A percentile compares a stretch with the other conserved stretches of the same genome.
Evolutionary conservation across 2,113 vertebrate genomes (phyloP).

Genomic region (Antennarius striatus): DNA sequence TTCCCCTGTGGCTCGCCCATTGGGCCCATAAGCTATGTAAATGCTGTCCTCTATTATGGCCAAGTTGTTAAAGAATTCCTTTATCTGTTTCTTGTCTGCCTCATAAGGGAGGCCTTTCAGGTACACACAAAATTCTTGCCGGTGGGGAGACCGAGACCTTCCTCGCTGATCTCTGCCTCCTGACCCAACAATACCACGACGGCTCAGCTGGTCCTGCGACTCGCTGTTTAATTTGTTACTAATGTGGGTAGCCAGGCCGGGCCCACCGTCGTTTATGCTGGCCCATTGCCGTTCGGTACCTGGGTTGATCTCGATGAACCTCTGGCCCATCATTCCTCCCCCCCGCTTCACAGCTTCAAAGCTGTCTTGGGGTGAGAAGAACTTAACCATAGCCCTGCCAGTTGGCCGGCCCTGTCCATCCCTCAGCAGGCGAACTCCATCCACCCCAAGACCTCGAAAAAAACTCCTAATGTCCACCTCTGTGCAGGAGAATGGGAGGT

Average conservation of each 20-base stretch:
- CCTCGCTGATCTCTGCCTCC: slow-evolving; percentile 83
- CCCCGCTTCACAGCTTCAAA: slow-evolving; percentile 95
- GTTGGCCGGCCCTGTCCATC: slow-evolving; percentile 90
- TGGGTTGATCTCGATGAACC: slow-evolving; percentile 92
- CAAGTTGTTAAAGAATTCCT: slow-evolving; percentile 97
- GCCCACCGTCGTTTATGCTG: slow-evolving; percentile 79
- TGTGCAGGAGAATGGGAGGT: slow-evolving; percentile 91
- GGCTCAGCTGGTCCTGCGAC: slow-evolving; percentile 67
- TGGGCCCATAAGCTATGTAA: slow-evolving; percentile 96
- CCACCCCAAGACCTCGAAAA: slow-evolving; percentile 91
- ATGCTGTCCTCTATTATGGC: slow-evolving; percentile 95
- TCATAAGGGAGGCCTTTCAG: slow-evolving; percentile 97
- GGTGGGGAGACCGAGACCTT: slow-evolving; percentile 93
- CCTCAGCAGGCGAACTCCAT: slow-evolving; percentile 88
- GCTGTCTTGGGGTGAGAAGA: slow-evolving; percentile 94
- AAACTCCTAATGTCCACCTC: slow-evolving; percentile 94
- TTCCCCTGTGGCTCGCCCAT: slow-evolving; percentile 95
- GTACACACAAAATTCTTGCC: slow-evolving; percentile 94
- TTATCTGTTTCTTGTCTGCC: slow-evolving; percentile 95
- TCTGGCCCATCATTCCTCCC: slow-evolving; percentile 93
- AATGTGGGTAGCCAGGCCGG: slow-evolving; percentile 75
- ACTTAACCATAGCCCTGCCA: slow-evolving; percentile 93
- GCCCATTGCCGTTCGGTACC: slow-evolving; percentile 94
- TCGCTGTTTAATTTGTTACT: slow-evolving; percentile 72
- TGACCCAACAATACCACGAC: slow-evolving; percentile 68